phyloP scores from a whole-genome alignment of 2,888 invertebrate genomes.

The Hartigia nigra region DNA sequence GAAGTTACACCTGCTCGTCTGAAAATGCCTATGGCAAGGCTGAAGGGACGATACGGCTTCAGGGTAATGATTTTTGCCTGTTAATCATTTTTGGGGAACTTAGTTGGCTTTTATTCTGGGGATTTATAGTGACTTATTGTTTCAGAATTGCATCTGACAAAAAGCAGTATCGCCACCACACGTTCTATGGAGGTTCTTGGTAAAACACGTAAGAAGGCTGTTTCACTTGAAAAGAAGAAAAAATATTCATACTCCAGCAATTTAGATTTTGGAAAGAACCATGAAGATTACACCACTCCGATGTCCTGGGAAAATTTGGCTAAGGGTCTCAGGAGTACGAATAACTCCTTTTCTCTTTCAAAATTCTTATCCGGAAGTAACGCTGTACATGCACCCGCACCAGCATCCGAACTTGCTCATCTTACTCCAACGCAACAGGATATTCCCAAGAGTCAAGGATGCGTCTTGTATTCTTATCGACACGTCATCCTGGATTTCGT shows the following conservation, averaged over 20 bases:
- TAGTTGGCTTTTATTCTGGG: background rate
- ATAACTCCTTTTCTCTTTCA: conserved; percentile 20
- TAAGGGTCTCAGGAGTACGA: conserved; percentile 34
- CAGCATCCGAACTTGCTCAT: conserved; percentile 42
- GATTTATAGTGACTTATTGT: background rate
- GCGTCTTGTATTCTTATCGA: background rate
- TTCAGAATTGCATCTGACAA: conserved; percentile 37
- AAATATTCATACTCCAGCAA: conserved; percentile 20
- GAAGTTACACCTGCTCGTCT: conserved; percentile 82
- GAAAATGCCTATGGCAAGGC: conserved; percentile 84
- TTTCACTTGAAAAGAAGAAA: conserved; percentile 31
- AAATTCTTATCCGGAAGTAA: conserved; percentile 16
- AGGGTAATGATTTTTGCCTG: conserved; percentile 71
- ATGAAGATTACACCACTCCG: conserved; percentile 30
- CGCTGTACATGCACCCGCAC: conserved; percentile 21
- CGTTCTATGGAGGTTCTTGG: conserved; percentile 28
- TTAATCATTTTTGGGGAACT: background rate
- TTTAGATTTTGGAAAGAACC: background rate
- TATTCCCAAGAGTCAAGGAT: conserved; percentile 6
- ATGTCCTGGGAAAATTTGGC: conserved; percentile 34
- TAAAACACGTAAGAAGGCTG: conserved; percentile 24
- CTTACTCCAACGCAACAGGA: conserved; percentile 39
- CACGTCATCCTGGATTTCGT: background rate
- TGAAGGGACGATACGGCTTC: conserved; percentile 81
- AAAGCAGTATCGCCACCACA: conserved; percentile 30